phyloP scores from a whole-genome alignment of 2,888 invertebrate genomes.

The Pammene fasciana region DNA sequence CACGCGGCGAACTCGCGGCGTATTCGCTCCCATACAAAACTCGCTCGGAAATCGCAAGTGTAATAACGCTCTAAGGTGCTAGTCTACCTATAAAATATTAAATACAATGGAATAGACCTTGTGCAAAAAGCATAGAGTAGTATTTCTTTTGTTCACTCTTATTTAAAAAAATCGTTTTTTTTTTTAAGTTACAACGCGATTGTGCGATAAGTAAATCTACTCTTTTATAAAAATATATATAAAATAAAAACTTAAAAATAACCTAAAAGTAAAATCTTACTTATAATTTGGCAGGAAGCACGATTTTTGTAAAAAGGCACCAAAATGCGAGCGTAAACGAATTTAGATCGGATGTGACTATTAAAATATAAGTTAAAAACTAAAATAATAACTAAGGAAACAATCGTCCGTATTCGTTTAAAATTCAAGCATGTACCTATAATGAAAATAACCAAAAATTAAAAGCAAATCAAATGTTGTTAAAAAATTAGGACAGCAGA shows the following conservation, averaged over 20 bases:
- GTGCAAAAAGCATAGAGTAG: too few relatives aligned
- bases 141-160: too few relatives aligned
- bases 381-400: constrained; percentile 44
- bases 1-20: too few relatives aligned
- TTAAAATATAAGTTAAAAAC: constrained; percentile 50
- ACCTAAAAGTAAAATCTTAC: constrained; percentile 29
- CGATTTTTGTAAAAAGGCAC: constrained; percentile 37
- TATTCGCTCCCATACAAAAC: too few relatives aligned
- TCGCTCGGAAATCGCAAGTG: too few relatives aligned
- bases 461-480: constrained; percentile 43
- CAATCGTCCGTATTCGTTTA: constrained; percentile 47
- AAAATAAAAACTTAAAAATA: constrained; percentile 2
- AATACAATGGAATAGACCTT: too few relatives aligned
- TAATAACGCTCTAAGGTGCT: too few relatives aligned
- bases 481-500: neutral
- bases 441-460: constrained; percentile 49
- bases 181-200: neutral
- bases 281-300: constrained; percentile 40
- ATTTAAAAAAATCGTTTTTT: too few relatives aligned
- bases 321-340: constrained; percentile 36
- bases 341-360: constrained; percentile 73
- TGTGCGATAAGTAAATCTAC: neutral
- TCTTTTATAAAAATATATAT: neutral
- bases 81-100: too few relatives aligned
- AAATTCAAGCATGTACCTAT: constrained; percentile 81